Conservation (phyloP, 2,888 invertebrate genomes). For the Neoitamus cyanurus region DNA sequence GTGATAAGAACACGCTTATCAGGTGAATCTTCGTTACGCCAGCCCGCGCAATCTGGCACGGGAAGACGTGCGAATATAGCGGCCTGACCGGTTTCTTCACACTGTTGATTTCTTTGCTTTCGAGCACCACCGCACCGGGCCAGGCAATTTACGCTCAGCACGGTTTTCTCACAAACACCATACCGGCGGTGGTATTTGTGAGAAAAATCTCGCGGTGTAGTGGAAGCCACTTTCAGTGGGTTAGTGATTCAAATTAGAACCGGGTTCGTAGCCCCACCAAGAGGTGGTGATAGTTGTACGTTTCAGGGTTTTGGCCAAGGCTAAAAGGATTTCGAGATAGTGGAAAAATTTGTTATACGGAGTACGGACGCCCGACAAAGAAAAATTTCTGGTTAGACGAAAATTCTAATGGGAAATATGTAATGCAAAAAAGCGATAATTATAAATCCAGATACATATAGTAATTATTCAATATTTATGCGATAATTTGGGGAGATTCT, state of each 20-base stretch:
- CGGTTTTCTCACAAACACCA: slow-evolving; percentile 26
- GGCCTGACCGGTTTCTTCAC: slow-evolving; percentile 42
- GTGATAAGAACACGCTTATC: neutral
- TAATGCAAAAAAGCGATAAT: no score
- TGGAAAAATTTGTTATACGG: neutral
- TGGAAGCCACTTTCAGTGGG: slow-evolving; percentile 19
- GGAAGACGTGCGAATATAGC: neutral
- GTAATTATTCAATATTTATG: no score
- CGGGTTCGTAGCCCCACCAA: neutral
- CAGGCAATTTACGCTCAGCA: slow-evolving; percentile 13
- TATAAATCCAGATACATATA: no score
- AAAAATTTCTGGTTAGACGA: no score
- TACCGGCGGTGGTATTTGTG: neutral
- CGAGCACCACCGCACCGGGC: neutral
- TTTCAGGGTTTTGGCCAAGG: neutral
- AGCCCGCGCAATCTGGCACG: neutral
- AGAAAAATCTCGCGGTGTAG: slow-evolving; percentile 24
- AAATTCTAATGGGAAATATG: no score
- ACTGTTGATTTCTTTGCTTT: slow-evolving; percentile 44
- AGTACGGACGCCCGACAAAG: no score
- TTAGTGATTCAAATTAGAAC: slow-evolving; percentile 7
- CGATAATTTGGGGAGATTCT: no score
- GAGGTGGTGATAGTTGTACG: slow-evolving; percentile 28
- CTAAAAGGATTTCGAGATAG: neutral
- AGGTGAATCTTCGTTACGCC: neutral